Conservation (phyloP, 2,888 invertebrate genomes). For the Corbicula japonica region DNA sequence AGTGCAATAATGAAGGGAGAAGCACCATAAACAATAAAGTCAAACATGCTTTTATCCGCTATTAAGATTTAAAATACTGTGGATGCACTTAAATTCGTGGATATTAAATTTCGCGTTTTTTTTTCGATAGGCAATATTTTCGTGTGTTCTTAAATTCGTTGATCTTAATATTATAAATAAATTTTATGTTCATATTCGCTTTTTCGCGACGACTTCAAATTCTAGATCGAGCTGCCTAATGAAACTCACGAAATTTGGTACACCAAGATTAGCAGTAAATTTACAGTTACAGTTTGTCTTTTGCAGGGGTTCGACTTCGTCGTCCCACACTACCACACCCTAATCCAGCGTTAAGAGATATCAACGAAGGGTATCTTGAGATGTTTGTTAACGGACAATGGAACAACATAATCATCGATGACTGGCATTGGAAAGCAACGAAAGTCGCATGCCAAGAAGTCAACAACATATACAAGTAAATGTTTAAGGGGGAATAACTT, state of each 20-base stretch:
- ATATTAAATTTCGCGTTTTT: too few species aligned
- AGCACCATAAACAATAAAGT: too few species aligned
- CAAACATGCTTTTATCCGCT: too few species aligned
- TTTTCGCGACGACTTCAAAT: neutral
- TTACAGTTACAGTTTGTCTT: neutral
- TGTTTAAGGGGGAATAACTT: too few species aligned
- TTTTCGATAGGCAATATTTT: too few species aligned
- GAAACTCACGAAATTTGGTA: neutral
- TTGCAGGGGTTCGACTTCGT: neutral
- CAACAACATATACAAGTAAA: too few species aligned
- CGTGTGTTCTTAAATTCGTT: neutral
- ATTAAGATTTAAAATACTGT: too few species aligned
- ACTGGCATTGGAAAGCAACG: constrained; percentile 22
- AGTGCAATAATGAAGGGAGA: too few species aligned
- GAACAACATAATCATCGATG: neutral
- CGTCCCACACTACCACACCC: neutral
- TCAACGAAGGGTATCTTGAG: constrained; percentile 27
- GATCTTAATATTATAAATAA: neutral
- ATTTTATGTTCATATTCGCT: neutral
- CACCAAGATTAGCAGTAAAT: neutral
- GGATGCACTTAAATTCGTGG: too few species aligned
- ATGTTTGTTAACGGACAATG: constrained; percentile 10
- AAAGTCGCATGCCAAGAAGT: constrained; percentile 11
- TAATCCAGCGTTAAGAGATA: neutral
- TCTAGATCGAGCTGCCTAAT: neutral